Evolutionary conservation across 2,113 vertebrate species (phyloP).

Genomic region (Oophaga pumilio): DNA sequence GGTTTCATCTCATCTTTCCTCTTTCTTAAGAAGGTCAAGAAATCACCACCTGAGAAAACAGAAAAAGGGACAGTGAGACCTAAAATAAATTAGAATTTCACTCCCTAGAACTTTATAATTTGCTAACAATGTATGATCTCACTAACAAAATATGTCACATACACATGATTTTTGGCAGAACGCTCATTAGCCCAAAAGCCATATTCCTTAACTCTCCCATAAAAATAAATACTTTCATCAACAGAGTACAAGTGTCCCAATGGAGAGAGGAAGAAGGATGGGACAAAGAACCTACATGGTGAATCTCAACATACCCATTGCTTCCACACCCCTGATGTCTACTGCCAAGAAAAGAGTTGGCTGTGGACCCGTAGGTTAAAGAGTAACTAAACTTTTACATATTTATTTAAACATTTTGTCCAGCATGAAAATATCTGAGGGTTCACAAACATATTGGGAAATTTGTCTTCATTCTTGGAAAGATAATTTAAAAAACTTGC

Average conservation of each 20-base stretch:
- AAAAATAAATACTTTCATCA: neutral
- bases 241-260: neutral
- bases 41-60: slow-evolving; percentile 87
- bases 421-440: too few relatives aligned
- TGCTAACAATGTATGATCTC: neutral
- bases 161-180: neutral
- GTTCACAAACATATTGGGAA: too few relatives aligned
- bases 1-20: slow-evolving; percentile 94
- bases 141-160: neutral
- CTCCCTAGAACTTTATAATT: neutral
- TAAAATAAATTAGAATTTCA: neutral
- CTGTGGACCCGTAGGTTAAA: neutral
- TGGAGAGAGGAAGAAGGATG: neutral
- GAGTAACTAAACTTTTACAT: too few relatives aligned
- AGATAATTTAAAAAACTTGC: too few relatives aligned
- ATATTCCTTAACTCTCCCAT: neutral
- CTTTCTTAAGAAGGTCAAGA: slow-evolving; percentile 93
- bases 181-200: neutral
- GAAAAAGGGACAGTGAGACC: slow-evolving; percentile 60
- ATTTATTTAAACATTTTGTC: too few relatives aligned
- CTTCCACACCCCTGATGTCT: neutral
- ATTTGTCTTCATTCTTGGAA: too few relatives aligned
- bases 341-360: neutral
- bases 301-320: neutral
- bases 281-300: neutral